Base-by-base conservation (phyloP, 2,888 invertebrate species). In the Euzophera pinguis region DNA sequence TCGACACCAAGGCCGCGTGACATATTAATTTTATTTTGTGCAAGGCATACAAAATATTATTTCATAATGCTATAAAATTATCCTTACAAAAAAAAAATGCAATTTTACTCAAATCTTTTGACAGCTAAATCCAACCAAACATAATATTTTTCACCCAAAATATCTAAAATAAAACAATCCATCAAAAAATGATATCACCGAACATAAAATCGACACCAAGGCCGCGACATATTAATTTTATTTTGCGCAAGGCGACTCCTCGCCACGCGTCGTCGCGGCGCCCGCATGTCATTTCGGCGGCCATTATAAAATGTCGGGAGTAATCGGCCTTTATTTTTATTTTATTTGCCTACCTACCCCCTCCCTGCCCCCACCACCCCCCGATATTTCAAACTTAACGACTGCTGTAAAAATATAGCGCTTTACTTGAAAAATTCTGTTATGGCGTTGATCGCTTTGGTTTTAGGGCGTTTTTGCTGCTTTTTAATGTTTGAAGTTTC, bases 321-420 rank as follows among this genome's bases (percentile, higher is more conserved):
- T 85, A 85, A 86, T 85, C 86, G 85, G 78, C 81, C 84, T 87
- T 86, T 85, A 86, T 88, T 88, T 88, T 88, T 87, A 87, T 89
- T 89, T 89, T 84, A 86, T 87, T 86, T 82, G 81, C 81, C 78
- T 74, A 74, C 79, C 75, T 68, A 75, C 78, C 69, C 65, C 59
- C 54, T 55, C 61, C 55, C 57, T 39, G 58, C 59, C 72, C 63
- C 68, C 59, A 54, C 62, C 63, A 64, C 67, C 70, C 65, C 63
- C 54, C 75, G 85, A 88, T 88, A 88, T 88, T 87, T 88, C 88
- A 86, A 87, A 88, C 83, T 88, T 88, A 89, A 89, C 89, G 89
- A 88, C 85, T 77, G 71, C 77, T 74, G 78, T 87, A 86, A 87
- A 82, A 88, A 84, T 86, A 86, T 84, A 82, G 79, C 83, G 78